These are phyloP conservation scores for Gastracanthus pulcherrimus DNA, from an alignment of 2,888 invertebrate genomes.

Conservation along the genomic window DNA sequence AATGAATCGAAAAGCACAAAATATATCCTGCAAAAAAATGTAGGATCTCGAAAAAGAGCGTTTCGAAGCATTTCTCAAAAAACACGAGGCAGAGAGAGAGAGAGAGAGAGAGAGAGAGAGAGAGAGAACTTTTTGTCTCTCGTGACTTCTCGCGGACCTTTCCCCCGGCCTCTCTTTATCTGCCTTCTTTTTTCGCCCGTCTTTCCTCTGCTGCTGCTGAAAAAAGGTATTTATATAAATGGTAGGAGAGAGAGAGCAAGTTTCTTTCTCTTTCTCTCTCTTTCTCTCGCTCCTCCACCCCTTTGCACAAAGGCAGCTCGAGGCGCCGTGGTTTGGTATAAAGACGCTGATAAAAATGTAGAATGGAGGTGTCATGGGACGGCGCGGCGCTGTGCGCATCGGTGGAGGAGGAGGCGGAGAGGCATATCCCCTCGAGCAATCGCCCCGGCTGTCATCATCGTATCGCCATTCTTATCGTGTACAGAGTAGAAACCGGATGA, in stretches of 20 bases:
- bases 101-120: neutral
- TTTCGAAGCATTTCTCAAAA: slow-evolving; percentile 17
- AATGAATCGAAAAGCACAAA: neutral
- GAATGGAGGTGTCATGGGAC: slow-evolving; percentile 45
- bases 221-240: slow-evolving; percentile 52
- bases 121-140: slow-evolving; percentile 7
- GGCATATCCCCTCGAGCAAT: slow-evolving; percentile 45
- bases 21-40: neutral
- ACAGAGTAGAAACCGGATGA: slow-evolving; percentile 41
- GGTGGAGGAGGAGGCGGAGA: neutral
- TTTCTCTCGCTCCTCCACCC: neutral
- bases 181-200: neutral
- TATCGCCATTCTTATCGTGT: slow-evolving; percentile 47
- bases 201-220: neutral
- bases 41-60: neutral
- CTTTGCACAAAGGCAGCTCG: slow-evolving; percentile 21
- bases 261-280: neutral
- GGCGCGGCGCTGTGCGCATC: neutral
- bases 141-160: slow-evolving; percentile 28
- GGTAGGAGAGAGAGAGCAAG: slow-evolving; percentile 18
- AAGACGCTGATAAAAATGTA: slow-evolving; percentile 54
- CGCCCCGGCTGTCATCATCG: slow-evolving; percentile 45
- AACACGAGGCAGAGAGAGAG: neutral
- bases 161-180: slow-evolving; percentile 18
- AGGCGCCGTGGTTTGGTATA: slow-evolving; percentile 30